phyloP scores from a whole-genome alignment of 2,113 vertebrate genomes.

The Myotis davidii region DNA sequence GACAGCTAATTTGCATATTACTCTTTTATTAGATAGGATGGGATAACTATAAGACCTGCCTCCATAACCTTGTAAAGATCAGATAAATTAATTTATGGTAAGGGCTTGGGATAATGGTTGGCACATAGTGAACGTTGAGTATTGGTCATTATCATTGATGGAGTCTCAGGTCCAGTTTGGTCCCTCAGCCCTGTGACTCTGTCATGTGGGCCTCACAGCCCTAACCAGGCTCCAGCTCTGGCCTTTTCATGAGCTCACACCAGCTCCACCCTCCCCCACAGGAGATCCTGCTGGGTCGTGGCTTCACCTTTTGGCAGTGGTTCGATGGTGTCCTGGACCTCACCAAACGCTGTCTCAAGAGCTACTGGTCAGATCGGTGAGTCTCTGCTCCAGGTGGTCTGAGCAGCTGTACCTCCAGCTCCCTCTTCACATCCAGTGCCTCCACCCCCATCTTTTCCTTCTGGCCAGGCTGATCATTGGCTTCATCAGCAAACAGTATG shows the following conservation, averaged over 20 bases:
- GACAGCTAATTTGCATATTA: too few relatives aligned
- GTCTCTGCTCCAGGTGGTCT: constrained; percentile 19
- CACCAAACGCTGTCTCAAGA: constrained; percentile 94
- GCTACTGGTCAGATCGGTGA: constrained; percentile 95
- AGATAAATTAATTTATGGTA: not conserved
- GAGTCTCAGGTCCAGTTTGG: not conserved
- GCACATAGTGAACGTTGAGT: not conserved
- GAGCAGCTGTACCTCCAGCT: not conserved
- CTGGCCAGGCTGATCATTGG: constrained; percentile 92
- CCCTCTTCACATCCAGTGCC: not conserved
- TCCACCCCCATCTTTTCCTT: not conserved
- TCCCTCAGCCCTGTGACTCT: not conserved
- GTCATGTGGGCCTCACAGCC: not conserved
- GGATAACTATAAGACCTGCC: not conserved
- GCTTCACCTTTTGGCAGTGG: constrained; percentile 99
- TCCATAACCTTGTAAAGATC: not conserved
- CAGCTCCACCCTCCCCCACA: constrained; percentile 67
- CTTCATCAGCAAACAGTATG: constrained; percentile 96
- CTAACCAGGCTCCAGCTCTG: not conserved
- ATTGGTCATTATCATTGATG: not conserved
- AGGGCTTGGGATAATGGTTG: not conserved
- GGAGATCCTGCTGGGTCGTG: constrained; percentile 94
- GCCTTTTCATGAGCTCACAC: not conserved
- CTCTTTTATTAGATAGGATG: not conserved
- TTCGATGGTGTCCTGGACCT: constrained; percentile 98